Percentiles rank a stretch among this genome's conserved stretches.
Conservation (phyloP, 1,140 invertebrate genomes). For the Zelostemma sp. region DNA sequence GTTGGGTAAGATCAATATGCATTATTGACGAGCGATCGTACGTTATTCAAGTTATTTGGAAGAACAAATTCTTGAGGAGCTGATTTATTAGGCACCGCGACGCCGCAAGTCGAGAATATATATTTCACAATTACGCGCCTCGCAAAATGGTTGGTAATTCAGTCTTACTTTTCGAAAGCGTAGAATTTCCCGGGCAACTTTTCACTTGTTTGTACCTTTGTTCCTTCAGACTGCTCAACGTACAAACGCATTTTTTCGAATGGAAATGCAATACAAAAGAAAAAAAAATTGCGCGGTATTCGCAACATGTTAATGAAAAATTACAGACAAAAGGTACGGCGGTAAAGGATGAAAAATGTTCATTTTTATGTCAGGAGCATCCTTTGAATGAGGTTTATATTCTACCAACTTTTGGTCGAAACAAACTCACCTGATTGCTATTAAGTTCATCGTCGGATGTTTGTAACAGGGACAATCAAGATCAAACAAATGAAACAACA, state of each 20-base stretch:
- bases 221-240: no score
- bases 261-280: no score
- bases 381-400: slow-evolving; percentile 32
- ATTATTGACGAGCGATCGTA: slow-evolving; percentile 46
- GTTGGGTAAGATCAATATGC: slow-evolving; percentile 38
- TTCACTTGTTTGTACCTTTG: no score
- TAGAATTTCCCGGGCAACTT: no score
- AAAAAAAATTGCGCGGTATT: no score
- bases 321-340: background rate
- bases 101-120: background rate
- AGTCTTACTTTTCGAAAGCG: no score
- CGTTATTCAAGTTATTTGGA: slow-evolving; percentile 30
- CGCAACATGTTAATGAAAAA: background rate
- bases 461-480: slow-evolving; percentile 43
- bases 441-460: slow-evolving; percentile 40
- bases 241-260: no score
- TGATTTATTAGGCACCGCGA: slow-evolving; percentile 30
- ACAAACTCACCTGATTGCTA: slow-evolving; percentile 36
- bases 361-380: background rate
- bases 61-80: slow-evolving; percentile 40
- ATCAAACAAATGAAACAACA: slow-evolving; percentile 46
- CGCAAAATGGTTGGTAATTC: no score
- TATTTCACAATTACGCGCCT: no score
- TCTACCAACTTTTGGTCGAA: slow-evolving; percentile 23
- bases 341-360: no score